Conservation (phyloP, 2,888 invertebrate genomes). For the Copidosoma aretas region DNA sequence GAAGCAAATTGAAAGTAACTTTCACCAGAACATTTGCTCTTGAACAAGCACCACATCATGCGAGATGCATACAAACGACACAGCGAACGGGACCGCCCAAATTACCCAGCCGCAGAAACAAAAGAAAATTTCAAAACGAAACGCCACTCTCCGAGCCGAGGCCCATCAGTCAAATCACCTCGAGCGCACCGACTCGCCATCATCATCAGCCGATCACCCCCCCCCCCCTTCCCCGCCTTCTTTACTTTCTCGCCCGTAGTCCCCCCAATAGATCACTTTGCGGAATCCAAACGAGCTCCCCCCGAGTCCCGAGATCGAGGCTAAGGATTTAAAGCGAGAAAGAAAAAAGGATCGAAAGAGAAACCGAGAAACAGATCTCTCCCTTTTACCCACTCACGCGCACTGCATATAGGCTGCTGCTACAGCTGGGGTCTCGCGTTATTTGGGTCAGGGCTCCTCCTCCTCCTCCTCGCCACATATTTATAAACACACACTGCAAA, state of each 20-base stretch:
- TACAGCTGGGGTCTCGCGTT: neutral
- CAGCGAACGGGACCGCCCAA: too few relatives aligned
- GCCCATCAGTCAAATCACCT: slow-evolving; percentile 32
- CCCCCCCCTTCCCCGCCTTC: too few relatives aligned
- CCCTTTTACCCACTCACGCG: neutral
- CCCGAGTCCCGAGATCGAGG: neutral
- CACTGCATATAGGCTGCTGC: too few relatives aligned
- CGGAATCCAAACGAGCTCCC: neutral
- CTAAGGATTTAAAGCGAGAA: neutral
- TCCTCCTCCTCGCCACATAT: neutral
- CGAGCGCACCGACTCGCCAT: neutral
- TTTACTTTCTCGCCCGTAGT: slow-evolving; percentile 14
- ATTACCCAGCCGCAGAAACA: neutral
- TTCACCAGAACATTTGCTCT: too few relatives aligned
- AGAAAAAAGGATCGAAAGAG: neutral
- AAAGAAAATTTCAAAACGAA: neutral
- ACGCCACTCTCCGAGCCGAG: neutral
- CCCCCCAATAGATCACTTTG: slow-evolving; percentile 17
- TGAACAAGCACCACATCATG: too few relatives aligned
- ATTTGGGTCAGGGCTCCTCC: slow-evolving; percentile 35
- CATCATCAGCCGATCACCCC: neutral
- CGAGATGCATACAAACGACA: too few relatives aligned
- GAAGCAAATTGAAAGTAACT: too few relatives aligned
- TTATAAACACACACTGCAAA: neutral
- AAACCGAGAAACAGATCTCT: neutral